Base-by-base conservation (phyloP, 2,888 invertebrate genomes). In the Troglohyphantes excavatus region DNA sequence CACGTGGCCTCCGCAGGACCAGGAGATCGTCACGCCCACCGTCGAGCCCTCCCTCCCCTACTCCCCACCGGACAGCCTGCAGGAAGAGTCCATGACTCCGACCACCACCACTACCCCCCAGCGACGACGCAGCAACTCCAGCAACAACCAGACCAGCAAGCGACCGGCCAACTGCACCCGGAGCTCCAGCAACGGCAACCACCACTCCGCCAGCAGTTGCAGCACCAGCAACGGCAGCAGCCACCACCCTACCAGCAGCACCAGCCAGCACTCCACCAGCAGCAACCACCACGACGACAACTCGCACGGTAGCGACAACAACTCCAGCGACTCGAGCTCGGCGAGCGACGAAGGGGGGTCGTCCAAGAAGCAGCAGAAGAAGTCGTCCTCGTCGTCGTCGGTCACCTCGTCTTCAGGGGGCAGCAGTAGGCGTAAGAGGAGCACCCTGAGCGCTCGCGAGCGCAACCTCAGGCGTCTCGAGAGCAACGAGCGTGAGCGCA, bases 401-500 rank as follows among this genome's bases (percentile, higher is more conserved):
- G 27, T 33, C 0, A 43, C 59, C 17, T 65, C 79, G 6, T 61
- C 76, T 7, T 46, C 70, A 2, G 27, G 33, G 21, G 75, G 43
- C 17, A 75, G 70, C 21, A 84, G 65, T 53, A 86, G 92, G 82
- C 94, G 95, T 92, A 95, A 96, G 92, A 95, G 96, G 93, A 96
- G 96, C 92, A 96, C 96, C 3, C 94, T 97, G 88, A 96, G 96
- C 88, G 97, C 97, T 1, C 95, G 97, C 84, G 98, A 98, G 93
- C 95, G 97, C 91, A 98, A 97, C 94, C 94, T 97, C 90, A 95
- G 98, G 75, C 95, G 98, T 86, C 95, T 98, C 78, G 98, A 98
- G 94, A 97, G 97, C 93, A 98, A 98, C 93, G 97, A 98, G 93
- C 94, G 98, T 79, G 98, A 98, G 94, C 95, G 98, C 87, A 97